Evolutionary conservation across 2,113 vertebrate genomes (phyloP), one percentile per base, ranked within the genome.

Genomic region (Hucho hucho): DNA sequence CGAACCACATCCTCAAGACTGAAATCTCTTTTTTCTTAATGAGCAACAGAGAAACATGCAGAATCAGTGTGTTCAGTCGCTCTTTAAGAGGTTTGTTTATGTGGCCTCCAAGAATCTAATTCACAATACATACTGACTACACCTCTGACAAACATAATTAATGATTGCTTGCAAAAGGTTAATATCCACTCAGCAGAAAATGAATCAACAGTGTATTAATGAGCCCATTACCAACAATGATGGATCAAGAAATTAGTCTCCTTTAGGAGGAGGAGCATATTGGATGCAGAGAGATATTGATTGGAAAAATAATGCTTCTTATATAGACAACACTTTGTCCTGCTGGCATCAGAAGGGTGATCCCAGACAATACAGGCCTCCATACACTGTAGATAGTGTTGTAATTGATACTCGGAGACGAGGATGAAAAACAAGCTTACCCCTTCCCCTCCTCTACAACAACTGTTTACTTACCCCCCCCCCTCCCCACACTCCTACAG

Each of bases 141-240:
- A 90, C 87, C 88, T 85, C 87, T 89, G 83, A 84, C 81, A 78
- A 83, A 75, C 88, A 87, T 91, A 93, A 93, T 92, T 86, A 90
- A 94, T 91, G 90, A 88, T 88, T 87, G 87, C 87, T 84, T 89
- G 89, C 87, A 82, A 93, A 94, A 93, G 91, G 92, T 93, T 94
- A 93, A 94, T 92, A 92, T 94, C 88, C 90, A 92, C 90, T 90
- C 90, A 77, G 89, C 88, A 86, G 87, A 92, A 93, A 93, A 92
- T 90, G 87, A 92, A 90, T 92, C 90, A 92, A 87, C 87, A 87
- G 73, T 86, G 81, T 92, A 93, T 92, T 93, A 93, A 92, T 92
- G 91, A 91, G 90, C 90, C 88, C 90, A 93, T 93, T 92, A 92
- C 88, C 85, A 89, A 87, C 89, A 85, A 83, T 85, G 89, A 92